Conservation (phyloP, 2,113 vertebrate genomes). For the Rhinoderma darwinii region DNA sequence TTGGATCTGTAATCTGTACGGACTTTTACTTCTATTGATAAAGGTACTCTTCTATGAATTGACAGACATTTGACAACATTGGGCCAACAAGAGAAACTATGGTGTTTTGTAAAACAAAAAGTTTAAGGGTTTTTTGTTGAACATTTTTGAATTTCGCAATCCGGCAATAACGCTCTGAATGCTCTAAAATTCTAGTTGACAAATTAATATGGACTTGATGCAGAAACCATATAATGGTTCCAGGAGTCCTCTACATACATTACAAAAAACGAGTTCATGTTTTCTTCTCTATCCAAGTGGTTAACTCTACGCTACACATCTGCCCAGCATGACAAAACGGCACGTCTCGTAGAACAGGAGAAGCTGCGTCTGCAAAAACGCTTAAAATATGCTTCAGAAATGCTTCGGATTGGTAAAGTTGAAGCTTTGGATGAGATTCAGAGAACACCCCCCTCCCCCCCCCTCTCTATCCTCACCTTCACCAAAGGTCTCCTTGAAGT, state of each 20-base stretch:
- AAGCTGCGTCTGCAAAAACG: not conserved
- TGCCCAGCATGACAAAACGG: not conserved
- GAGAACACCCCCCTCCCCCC: constrained; percentile 46
- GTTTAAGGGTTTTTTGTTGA: too few relatives aligned
- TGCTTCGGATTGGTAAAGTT: constrained; percentile 6
- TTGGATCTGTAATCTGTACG: too few relatives aligned
- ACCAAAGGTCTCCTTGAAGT: constrained; percentile 53
- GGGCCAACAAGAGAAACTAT: not conserved
- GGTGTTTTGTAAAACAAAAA: too few relatives aligned
- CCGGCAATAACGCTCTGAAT: not conserved
- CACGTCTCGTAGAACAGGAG: not conserved
- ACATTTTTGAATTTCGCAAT: not conserved
- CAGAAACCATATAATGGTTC: not conserved
- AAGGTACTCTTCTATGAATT: not conserved
- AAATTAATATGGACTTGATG: not conserved
- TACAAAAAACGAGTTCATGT: not conserved
- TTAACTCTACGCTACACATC: not conserved
- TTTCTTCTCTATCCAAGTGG: not conserved
- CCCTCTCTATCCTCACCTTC: constrained; percentile 34
- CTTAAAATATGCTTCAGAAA: constrained; percentile 4
- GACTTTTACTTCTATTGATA: too few relatives aligned
- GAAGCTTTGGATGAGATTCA: constrained; percentile 34
- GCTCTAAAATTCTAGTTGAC: not conserved
- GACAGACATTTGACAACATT: not conserved
- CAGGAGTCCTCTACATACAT: not conserved